Conservation (phyloP, 30 jellyfish, hydroid and myxozoan species). For the Cassiopea xamachana region DNA sequence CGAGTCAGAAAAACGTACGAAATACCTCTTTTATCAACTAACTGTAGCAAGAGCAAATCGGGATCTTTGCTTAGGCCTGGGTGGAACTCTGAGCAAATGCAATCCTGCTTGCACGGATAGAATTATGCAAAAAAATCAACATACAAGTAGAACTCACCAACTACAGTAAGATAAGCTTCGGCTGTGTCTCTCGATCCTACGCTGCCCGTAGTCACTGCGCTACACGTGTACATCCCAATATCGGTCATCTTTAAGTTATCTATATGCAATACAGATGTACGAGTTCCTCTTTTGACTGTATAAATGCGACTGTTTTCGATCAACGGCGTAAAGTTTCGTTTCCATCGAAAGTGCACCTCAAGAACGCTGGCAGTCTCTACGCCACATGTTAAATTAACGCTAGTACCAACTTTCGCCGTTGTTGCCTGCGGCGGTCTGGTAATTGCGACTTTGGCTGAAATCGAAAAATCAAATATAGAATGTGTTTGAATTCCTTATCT, state of each 20-base stretch:
- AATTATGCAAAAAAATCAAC: background rate
- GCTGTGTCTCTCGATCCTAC: conserved; percentile 76
- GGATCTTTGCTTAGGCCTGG: background rate
- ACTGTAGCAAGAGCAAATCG: background rate
- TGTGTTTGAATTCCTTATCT: no score
- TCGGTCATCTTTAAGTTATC: conserved; percentile 51
- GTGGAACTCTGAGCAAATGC: background rate
- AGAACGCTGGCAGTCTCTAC: conserved; percentile 66
- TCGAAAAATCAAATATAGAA: background rate
- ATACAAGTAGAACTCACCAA: conserved; percentile 48
- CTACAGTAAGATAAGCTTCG: conserved; percentile 64
- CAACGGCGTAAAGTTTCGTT: conserved; percentile 46
- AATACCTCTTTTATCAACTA: no score
- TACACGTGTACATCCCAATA: conserved; percentile 71
- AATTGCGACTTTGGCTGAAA: conserved; percentile 49
- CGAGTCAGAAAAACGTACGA: no score
- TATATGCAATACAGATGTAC: conserved; percentile 55
- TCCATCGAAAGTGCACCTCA: conserved; percentile 78
- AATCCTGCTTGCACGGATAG: background rate
- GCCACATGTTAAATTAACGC: conserved; percentile 71
- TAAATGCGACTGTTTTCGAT: conserved; percentile 39
- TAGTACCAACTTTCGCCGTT: conserved; percentile 61
- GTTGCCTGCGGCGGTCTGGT: conserved; percentile 68
- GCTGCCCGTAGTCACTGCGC: conserved; percentile 67
- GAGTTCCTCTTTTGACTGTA: conserved; percentile 43